Base-by-base conservation (phyloP, 2,113 vertebrate species). In the Psittacus erithacus region DNA sequence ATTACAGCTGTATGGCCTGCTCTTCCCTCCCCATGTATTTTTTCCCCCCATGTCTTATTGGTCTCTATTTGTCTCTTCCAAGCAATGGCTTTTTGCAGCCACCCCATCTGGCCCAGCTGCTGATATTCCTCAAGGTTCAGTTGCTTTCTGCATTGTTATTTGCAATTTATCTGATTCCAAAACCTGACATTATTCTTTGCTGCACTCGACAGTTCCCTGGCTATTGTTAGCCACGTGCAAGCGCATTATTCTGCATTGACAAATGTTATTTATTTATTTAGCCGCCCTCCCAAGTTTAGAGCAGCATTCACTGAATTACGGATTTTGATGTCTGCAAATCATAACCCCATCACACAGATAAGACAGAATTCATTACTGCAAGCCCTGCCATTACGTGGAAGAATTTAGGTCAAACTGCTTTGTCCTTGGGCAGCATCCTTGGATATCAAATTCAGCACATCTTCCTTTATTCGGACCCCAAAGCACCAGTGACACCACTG, bases 111-210 rank as follows among this genome's bases (percentile, higher is more conserved):
- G 64, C 44, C 94, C 29, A 68, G 84, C 95, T 80, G 49, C 46
- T 24, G 88, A 46, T 93, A 59, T 27, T 95, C 85, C 96, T 98
- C 93, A 95, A 97, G 95, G 84, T 91, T 97, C 95, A 86, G 73
- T 96, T 94, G 90, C 63, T 97, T 88, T 89, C 95, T 88, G 79
- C 57, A 41, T 88, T 95, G 94, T 97, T 97, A 97, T 97, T 97
- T 97, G 89, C 95, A 97, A 97, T 97, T 97, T 97, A 97, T 97
- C 96, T 93, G 97, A 97, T 97, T 97, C 94, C 81, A 93, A 97
- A 97, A 86, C 91, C 92, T 97, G 97, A 96, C 96, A 95, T 95
- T 95, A 93, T 86, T 97, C 95, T 39, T 82, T 23, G 18, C 81
- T 60, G 74, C 91, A 92, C 89, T 90, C 43, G 63, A 88, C 90